A percentile compares a stretch with the other conserved stretches of the same genome.
Conservation (phyloP, 2,888 invertebrate genomes). For the Creontiades dilutus region DNA sequence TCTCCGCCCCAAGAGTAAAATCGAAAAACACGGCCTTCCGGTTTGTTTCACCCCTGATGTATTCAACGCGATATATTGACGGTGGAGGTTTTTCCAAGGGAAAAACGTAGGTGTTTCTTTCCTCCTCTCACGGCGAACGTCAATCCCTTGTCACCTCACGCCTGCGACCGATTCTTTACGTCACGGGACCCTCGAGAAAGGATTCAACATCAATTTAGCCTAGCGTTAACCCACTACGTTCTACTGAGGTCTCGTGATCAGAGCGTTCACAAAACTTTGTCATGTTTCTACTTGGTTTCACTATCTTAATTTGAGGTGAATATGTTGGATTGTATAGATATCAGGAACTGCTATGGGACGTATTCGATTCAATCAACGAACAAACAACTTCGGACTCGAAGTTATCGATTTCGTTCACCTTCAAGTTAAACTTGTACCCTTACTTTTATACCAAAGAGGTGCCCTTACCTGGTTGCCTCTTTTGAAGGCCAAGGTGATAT, state of each 20-base stretch:
- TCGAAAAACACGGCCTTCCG: slow-evolving; percentile 4
- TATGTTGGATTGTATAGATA: too few relatives aligned
- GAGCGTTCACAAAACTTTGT: too few relatives aligned
- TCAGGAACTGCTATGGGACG: too few relatives aligned
- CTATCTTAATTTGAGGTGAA: too few relatives aligned
- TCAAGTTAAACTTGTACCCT: too few relatives aligned
- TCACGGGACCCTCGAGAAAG: background rate
- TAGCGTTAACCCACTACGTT: background rate
- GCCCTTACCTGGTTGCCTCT: too few relatives aligned
- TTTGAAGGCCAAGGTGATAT: too few relatives aligned
- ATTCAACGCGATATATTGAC: slow-evolving; percentile 48
- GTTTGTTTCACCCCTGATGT: slow-evolving; percentile 46
- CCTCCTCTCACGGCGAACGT: slow-evolving; percentile 17
- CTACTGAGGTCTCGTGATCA: background rate
- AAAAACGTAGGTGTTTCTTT: slow-evolving; percentile 8
- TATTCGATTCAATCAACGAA: too few relatives aligned
- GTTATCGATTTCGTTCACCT: too few relatives aligned
- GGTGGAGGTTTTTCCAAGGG: slow-evolving; percentile 18
- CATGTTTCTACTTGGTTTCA: too few relatives aligned
- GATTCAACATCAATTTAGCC: slow-evolving; percentile 16
- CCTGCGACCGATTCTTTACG: slow-evolving; percentile 38
- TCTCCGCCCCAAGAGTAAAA: background rate
- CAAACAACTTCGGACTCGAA: too few relatives aligned
- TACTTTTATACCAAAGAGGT: too few relatives aligned
- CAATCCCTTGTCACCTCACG: slow-evolving; percentile 48